Evolutionary conservation across 2,888 invertebrate species (phyloP).

Genomic region (Drosophila limbata): DNA sequence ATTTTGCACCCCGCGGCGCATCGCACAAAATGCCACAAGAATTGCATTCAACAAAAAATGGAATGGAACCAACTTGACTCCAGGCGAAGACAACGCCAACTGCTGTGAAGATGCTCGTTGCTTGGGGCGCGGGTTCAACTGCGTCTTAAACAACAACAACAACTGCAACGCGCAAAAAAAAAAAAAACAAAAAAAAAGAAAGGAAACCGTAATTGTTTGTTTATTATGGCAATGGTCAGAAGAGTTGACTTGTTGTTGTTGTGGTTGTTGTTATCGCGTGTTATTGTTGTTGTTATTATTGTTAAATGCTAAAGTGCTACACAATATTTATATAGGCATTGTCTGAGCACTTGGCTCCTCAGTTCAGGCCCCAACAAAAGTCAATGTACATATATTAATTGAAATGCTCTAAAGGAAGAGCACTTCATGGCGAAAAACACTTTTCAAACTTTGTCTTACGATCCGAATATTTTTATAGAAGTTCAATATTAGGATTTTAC

Average conservation of each 20-base stretch:
- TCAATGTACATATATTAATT: background rate
- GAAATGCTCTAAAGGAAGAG: conserved; percentile 18
- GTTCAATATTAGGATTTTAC: too few species aligned
- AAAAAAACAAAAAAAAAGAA: conserved; percentile 14
- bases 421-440: background rate
- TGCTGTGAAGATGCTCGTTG: conserved; percentile 48
- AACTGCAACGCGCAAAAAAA: conserved; percentile 19
- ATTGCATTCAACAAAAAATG: conserved; percentile 48
- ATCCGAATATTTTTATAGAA: too few species aligned
- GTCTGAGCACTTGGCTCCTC: conserved; percentile 31
- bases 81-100: conserved; percentile 36
- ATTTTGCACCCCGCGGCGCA: conserved; percentile 69
- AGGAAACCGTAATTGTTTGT: conserved; percentile 83
- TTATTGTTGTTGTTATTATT: conserved; percentile 58
- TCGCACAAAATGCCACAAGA: conserved; percentile 65
- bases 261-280: conserved; percentile 39
- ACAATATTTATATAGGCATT: conserved; percentile 71
- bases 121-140: conserved; percentile 48
- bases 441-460: too few species aligned
- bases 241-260: conserved; percentile 38
- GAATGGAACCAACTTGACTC: conserved; percentile 26
- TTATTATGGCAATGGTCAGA: conserved; percentile 70
- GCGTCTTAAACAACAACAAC: conserved; percentile 17
- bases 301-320: conserved; percentile 70
- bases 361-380: background rate